phyloP scores from a whole-genome alignment of 2,113 vertebrate genomes.

The Fulica atra region DNA sequence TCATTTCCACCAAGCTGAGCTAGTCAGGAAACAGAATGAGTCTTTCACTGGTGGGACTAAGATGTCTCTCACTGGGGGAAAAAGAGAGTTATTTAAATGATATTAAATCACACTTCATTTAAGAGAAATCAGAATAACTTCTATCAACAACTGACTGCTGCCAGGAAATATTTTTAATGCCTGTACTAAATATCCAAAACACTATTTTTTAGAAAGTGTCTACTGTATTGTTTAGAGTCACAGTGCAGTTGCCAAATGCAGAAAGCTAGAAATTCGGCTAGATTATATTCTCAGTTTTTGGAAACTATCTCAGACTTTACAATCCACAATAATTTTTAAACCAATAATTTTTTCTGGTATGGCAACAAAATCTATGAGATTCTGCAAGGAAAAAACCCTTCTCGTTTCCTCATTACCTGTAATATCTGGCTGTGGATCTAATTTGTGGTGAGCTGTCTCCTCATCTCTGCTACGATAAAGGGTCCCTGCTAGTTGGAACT shows the following conservation, averaged over 20 bases:
- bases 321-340: not conserved
- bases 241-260: not conserved
- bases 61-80: not conserved
- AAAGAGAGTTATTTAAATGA: not conserved
- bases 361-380: not conserved
- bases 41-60: not conserved
- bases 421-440: not conserved
- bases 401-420: not conserved
- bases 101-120: conserved; percentile 1
- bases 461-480: not conserved
- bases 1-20: not conserved
- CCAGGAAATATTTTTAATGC: not conserved
- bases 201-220: not conserved
- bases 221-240: not conserved
- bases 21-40: not conserved
- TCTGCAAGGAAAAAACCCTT: not conserved
- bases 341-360: not conserved
- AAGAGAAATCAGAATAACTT: not conserved
- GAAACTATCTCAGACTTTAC: not conserved
- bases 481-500: not conserved
- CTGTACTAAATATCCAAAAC: not conserved
- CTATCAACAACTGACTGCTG: not conserved
- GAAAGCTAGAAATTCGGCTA: not conserved
- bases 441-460: not conserved
- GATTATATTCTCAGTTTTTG: not conserved